Evolutionary conservation across 2,888 invertebrate species (phyloP).

Genomic region (Vanessa cardui): DNA sequence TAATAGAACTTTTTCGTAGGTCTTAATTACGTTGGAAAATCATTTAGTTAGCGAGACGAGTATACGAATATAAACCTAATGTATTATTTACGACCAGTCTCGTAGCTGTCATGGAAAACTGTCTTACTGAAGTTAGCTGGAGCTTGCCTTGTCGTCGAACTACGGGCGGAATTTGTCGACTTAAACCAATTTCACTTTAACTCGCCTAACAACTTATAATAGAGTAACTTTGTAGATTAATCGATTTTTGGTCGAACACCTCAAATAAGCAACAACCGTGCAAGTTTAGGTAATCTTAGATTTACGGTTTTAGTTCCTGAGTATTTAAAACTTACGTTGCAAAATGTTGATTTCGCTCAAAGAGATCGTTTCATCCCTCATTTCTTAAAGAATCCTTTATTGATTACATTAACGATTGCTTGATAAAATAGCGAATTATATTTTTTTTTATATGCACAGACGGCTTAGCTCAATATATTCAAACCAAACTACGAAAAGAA

Average conservation of each 20-base stretch:
- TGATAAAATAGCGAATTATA: no score
- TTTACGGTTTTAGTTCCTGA: background rate
- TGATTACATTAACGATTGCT: no score
- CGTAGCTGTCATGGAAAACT: constrained; percentile 54
- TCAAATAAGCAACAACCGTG: constrained; percentile 43
- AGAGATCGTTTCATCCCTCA: background rate
- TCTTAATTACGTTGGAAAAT: constrained; percentile 3
- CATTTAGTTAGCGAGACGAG: constrained; percentile 7
- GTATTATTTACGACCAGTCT: constrained; percentile 46
- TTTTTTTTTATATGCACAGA: no score
- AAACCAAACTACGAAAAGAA: no score
- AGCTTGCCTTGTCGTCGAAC: constrained; percentile 61
- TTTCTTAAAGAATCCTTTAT: no score
- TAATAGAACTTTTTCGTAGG: no score
- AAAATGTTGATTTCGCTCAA: constrained; percentile 15
- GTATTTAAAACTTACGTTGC: constrained; percentile 1
- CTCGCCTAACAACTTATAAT: constrained; percentile 73
- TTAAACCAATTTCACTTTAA: constrained; percentile 67
- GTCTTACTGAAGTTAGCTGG: constrained; percentile 57
- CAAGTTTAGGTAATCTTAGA: constrained; percentile 21
- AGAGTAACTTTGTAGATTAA: constrained; percentile 73
- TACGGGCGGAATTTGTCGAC: constrained; percentile 71
- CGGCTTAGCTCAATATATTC: no score
- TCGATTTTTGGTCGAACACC: constrained; percentile 56
- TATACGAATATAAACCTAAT: constrained; percentile 39